Evolutionary conservation across 2,113 vertebrate species (phyloP).

Genomic region (Trachemys scripta): DNA sequence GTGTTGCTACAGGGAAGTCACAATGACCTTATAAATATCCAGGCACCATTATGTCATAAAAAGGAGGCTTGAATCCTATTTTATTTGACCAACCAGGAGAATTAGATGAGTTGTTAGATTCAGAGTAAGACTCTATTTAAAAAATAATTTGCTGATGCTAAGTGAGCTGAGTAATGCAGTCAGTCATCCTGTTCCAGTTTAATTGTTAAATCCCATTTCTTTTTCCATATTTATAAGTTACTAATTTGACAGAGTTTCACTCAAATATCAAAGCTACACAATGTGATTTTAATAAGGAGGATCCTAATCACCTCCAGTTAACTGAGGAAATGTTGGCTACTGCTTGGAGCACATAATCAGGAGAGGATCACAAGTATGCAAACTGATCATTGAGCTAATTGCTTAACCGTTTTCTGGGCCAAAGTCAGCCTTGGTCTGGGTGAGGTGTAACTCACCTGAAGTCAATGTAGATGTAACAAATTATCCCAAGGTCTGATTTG

Average conservation of each 20-base stretch:
- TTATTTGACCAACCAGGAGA: neutral
- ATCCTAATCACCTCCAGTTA: neutral
- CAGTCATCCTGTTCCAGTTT: constrained; percentile 9
- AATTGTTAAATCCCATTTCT: constrained; percentile 1
- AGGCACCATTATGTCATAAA: neutral
- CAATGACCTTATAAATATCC: neutral
- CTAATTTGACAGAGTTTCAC: constrained; percentile 43
- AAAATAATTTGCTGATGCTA: constrained; percentile 16
- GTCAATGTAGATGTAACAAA: neutral
- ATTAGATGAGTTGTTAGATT: neutral
- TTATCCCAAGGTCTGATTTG: neutral
- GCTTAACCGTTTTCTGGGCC: neutral
- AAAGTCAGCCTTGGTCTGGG: neutral
- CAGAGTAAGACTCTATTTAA: neutral
- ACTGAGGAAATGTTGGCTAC: neutral
- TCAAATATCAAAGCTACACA: constrained; percentile 26
- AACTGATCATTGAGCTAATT: neutral
- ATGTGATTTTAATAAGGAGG: neutral
- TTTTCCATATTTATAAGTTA: neutral
- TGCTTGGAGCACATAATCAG: neutral
- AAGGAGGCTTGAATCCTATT: neutral
- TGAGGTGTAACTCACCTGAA: neutral
- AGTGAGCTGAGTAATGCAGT: neutral
- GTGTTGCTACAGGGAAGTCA: constrained; percentile 23
- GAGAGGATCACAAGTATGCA: neutral